phyloP scores from a whole-genome alignment of 2,888 invertebrate genomes.

The Synergus itoensis region DNA sequence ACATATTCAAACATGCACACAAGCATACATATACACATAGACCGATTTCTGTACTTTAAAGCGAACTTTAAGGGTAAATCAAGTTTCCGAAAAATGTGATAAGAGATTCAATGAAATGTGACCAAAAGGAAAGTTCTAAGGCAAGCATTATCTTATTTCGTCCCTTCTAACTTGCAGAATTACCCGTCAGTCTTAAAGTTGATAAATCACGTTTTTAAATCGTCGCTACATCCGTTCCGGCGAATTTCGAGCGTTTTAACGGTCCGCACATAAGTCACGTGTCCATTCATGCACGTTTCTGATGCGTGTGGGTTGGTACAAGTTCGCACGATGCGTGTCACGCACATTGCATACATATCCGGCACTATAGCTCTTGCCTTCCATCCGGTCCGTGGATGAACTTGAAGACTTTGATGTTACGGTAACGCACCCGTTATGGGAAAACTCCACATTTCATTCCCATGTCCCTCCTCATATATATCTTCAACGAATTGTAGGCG shows the following conservation, averaged over 20 bases:
- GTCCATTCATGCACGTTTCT: conserved; percentile 6
- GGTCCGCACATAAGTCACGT: conserved; percentile 14
- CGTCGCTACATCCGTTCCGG: neutral
- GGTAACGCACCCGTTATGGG: conserved; percentile 39
- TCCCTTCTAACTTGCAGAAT: neutral
- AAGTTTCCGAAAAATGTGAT: neutral
- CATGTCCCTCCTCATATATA: conserved; percentile 22
- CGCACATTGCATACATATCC: conserved; percentile 41
- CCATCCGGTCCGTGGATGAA: conserved; percentile 32
- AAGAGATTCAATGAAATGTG: neutral
- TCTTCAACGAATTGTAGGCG: conserved; percentile 15
- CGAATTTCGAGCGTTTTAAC: conserved; percentile 33
- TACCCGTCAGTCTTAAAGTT: neutral
- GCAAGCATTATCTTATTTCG: neutral
- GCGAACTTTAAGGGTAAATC: neutral
- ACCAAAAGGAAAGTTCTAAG: neutral
- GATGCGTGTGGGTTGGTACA: conserved; percentile 13
- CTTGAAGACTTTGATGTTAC: conserved; percentile 22
- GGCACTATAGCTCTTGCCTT: conserved; percentile 10
- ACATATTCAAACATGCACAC: neutral
- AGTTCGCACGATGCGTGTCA: conserved; percentile 41
- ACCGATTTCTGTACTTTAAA: neutral
- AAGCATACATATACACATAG: too few relatives aligned
- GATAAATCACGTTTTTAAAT: conserved; percentile 4
- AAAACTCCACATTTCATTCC: conserved; percentile 17